These are phyloP conservation scores for Ochotona curzoniae DNA, from an alignment of 2,113 vertebrate species.

Conservation along the genomic window DNA sequence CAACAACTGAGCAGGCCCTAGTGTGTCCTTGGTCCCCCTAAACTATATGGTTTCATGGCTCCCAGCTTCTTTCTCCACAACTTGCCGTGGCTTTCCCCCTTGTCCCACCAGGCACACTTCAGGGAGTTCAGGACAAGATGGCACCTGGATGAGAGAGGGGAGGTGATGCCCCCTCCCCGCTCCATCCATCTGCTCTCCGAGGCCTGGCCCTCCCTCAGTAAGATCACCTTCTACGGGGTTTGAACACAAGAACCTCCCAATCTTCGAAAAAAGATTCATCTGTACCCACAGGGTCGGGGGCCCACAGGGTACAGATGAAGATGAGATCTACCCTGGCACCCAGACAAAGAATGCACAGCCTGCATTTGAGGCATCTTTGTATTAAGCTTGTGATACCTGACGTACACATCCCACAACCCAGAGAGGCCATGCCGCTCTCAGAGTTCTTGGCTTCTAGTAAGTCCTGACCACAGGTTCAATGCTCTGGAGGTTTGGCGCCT, in stretches of 20 bases:
- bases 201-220: not conserved
- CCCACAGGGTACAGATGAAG: too few species aligned
- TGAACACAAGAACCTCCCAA: not conserved
- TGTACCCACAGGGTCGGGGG: not conserved
- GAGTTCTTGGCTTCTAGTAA: not conserved
- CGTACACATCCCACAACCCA: not conserved
- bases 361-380: not conserved
- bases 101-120: not conserved
- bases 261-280: not conserved
- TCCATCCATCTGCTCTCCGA: not conserved
- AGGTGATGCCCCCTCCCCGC: not conserved
- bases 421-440: not conserved
- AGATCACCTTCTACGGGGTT: not conserved
- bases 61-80: not conserved
- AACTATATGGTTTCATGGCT: not conserved
- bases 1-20: not conserved
- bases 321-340: not conserved
- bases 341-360: not conserved
- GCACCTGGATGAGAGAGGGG: not conserved
- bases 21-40: not conserved
- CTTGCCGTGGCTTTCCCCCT: not conserved
- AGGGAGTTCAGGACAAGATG: not conserved
- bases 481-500: not conserved
- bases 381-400: not conserved
- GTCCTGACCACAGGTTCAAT: not conserved